Percentiles rank a stretch among this genome's conserved stretches.
These are phyloP conservation scores for Gobio gobio DNA, from an alignment of 2,113 vertebrate species.

Conservation along the genomic window DNA sequence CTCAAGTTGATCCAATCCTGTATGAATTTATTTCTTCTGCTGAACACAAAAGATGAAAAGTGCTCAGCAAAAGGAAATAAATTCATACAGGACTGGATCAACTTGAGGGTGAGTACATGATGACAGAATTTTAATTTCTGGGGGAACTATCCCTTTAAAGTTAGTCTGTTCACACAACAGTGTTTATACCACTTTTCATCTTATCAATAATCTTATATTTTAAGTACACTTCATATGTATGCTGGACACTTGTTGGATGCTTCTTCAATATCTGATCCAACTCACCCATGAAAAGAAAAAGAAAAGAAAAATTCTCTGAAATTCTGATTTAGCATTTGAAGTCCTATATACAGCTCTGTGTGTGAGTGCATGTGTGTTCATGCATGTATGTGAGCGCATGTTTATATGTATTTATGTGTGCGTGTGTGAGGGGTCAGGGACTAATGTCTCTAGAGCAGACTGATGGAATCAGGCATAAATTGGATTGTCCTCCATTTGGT, in stretches of 20 bases:
- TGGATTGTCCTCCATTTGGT: slow-evolving; percentile 99
- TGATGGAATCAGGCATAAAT: slow-evolving; percentile 98
- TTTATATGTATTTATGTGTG: slow-evolving; percentile 57
- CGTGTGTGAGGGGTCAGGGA: slow-evolving; percentile 82
- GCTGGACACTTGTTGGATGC: too few relatives aligned
- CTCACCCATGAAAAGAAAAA: too few relatives aligned
- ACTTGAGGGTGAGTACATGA: too few relatives aligned
- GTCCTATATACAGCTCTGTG: background rate
- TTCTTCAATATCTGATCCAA: too few relatives aligned
- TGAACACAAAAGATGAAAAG: too few relatives aligned
- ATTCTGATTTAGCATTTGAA: background rate
- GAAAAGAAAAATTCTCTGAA: background rate
- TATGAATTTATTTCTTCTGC: too few relatives aligned
- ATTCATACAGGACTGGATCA: too few relatives aligned
- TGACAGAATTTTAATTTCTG: too few relatives aligned
- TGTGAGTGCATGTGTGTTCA: slow-evolving; percentile 19
- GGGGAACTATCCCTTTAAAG: background rate
- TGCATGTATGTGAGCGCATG: slow-evolving; percentile 65
- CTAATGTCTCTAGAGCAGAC: slow-evolving; percentile 91
- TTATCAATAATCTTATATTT: background rate
- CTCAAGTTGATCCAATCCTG: too few relatives aligned
- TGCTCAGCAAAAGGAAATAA: too few relatives aligned
- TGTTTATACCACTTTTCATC: background rate
- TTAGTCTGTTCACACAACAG: background rate
- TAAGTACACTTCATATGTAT: background rate